Base-by-base conservation (phyloP, 2,113 vertebrate species). In the Leuciscus idus region DNA sequence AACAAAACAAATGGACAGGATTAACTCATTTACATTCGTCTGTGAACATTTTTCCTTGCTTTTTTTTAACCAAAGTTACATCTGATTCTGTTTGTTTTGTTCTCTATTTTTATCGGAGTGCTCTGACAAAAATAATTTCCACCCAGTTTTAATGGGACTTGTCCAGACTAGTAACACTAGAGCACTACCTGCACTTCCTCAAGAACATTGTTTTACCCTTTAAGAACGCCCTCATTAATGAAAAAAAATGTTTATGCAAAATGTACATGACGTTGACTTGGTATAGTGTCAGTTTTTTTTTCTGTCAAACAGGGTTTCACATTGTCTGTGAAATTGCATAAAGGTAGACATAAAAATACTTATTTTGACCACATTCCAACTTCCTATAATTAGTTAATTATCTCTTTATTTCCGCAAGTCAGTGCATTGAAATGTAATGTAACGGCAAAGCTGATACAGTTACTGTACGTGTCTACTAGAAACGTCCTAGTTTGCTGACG, bases 31-130 rank as follows among this genome's bases (percentile, higher is more conserved):
- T 68, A 81, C 13, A 48, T 28, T 46, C 0, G 26, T 81, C 23
- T 39, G 43, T 39, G 46, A 62, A 75, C n/a, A 26, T n/a, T 50
- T 72, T 68, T 85, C 66, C 77, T 90, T 52, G 88, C 87, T 85
- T 86, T 88, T 90, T 89, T 91, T 9, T 43, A 9, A 87, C 93
- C 91, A 92, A 93, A 92, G 91, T 87, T 50, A 76, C 84, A 83
- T 36, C 28, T 70, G 64, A 52, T 61, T 43, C 74, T 86, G 26
- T 21, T 85, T 26, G 59, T 89, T 64, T 84, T 66, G 64, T 81
- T 89, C 77, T 78, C 59, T 57, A 19, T 85, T 68, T 30, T 62
- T 21, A 55, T 68, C 55, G 55, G 81, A 87, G 83, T 23, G 10
- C 48, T 84, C 68, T 59, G 83, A 87, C 82, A 9, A 84, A 68